Conservation (phyloP, 2,113 vertebrate genomes). For the Xenus cinereus region DNA sequence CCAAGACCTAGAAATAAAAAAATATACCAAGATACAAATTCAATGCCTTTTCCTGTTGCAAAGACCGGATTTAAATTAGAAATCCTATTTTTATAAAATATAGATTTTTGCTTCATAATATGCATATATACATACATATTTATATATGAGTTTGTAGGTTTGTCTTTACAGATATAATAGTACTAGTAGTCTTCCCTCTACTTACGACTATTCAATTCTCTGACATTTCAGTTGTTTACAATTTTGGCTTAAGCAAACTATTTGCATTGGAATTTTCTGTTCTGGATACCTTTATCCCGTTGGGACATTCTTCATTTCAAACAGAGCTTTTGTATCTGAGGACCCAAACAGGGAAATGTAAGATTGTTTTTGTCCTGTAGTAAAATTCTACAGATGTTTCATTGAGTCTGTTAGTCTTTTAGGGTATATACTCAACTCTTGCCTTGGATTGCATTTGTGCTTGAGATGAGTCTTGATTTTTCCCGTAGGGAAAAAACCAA, state of each 20-base stretch:
- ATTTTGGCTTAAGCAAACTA: neutral
- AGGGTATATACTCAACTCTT: neutral
- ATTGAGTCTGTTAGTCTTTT: neutral
- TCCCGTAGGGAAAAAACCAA: neutral
- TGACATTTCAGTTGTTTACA: neutral
- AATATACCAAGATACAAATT: neutral
- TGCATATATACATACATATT: neutral
- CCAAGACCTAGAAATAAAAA: constrained; percentile 74
- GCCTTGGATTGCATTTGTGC: neutral
- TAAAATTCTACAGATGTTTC: neutral
- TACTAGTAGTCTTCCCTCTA: neutral
- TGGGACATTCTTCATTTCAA: neutral
- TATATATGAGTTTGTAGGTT: neutral
- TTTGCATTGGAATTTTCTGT: neutral
- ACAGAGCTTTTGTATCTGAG: neutral
- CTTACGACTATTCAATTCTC: neutral
- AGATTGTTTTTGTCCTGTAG: neutral
- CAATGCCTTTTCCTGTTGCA: neutral
- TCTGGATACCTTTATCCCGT: neutral
- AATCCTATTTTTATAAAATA: neutral
- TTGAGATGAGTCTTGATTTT: neutral
- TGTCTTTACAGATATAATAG: neutral
- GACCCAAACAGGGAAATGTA: neutral
- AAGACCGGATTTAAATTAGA: neutral
- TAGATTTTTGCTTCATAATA: neutral